A percentile compares a stretch with the other conserved stretches of the same genome.
These are phyloP conservation scores for Drosophila dives DNA, from an alignment of 2,888 invertebrate genomes.

Conservation along the genomic window DNA sequence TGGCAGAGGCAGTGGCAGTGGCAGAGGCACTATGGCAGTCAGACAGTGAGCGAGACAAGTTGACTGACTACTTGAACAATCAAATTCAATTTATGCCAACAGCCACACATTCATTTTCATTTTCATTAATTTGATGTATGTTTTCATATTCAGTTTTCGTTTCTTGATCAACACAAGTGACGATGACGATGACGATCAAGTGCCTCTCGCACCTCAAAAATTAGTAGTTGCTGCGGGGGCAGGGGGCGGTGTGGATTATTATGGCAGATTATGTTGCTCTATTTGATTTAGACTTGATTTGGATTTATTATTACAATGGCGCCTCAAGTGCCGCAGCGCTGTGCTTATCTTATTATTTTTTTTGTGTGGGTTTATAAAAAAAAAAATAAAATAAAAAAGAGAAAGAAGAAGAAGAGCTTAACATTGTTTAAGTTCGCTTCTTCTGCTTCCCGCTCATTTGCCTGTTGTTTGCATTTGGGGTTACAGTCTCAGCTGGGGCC, in stretches of 20 bases:
- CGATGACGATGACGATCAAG: constrained; percentile 54
- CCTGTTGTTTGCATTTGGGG: constrained; percentile 41
- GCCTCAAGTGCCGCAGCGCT: constrained; percentile 70
- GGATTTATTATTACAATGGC: constrained; percentile 81
- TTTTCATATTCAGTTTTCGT: constrained; percentile 56
- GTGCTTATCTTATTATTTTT: constrained; percentile 52
- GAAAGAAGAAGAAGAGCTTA: constrained; percentile 47
- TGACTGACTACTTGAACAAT: constrained; percentile 76
- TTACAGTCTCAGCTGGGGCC: constrained; percentile 38
- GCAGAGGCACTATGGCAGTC: constrained; percentile 14
- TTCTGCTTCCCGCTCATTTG: constrained; percentile 37
- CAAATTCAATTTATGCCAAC: constrained; percentile 80
- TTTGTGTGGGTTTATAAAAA: constrained; percentile 65
- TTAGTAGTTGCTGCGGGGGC: constrained; percentile 18
- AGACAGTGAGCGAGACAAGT: constrained; percentile 48
- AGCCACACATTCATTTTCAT: constrained; percentile 69
- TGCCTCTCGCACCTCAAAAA: constrained; percentile 57
- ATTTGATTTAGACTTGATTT: constrained; percentile 78
- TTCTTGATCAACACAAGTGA: constrained; percentile 63
- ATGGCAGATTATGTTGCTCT: constrained; percentile 76
- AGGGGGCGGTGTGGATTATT: constrained; percentile 29
- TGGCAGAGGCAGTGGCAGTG: background rate
- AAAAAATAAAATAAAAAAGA: background rate
- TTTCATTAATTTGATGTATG: constrained; percentile 47
- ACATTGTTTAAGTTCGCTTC: constrained; percentile 60